phyloP scores from a whole-genome alignment of 2,888 invertebrate genomes.

The Acanthosepion esculentum region DNA sequence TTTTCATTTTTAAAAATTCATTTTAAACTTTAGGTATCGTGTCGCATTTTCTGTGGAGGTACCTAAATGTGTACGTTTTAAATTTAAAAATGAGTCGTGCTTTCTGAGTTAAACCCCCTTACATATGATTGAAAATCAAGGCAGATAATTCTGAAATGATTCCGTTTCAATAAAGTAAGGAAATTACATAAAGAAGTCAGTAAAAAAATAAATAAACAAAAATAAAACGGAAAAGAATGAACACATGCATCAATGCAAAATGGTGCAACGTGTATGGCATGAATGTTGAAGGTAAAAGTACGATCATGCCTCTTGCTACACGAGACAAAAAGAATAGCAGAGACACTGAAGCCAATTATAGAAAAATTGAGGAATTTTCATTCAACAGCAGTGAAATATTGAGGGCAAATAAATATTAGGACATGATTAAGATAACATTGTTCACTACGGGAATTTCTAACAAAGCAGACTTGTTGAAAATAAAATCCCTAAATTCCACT shows the following conservation, averaged over 20 bases:
- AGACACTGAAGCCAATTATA: not conserved
- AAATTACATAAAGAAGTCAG: not conserved
- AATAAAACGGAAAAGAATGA: not conserved
- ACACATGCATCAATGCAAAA: not conserved
- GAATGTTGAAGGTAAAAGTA: not conserved
- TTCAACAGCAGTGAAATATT: not conserved
- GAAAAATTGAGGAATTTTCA: not conserved
- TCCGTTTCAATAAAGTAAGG: not conserved
- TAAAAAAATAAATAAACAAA: not conserved
- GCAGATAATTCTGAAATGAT: not conserved
- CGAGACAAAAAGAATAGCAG: constrained; percentile 8
- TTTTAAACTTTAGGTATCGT: too few relatives aligned
- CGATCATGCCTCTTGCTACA: not conserved
- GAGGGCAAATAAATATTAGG: not conserved
- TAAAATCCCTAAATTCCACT: not conserved
- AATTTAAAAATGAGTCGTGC: too few relatives aligned
- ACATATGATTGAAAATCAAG: not conserved
- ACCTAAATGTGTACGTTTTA: too few relatives aligned
- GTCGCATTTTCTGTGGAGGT: too few relatives aligned
- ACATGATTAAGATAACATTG: not conserved
- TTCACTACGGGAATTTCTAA: not conserved
- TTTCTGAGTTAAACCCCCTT: not conserved
- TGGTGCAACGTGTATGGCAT: not conserved
- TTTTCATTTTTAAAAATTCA: too few relatives aligned
- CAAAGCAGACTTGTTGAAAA: not conserved